Evolutionary conservation across 2,888 invertebrate genomes (phyloP), one percentile per base, ranked within the genome.

Genomic region (Drosophila gaucha): DNA sequence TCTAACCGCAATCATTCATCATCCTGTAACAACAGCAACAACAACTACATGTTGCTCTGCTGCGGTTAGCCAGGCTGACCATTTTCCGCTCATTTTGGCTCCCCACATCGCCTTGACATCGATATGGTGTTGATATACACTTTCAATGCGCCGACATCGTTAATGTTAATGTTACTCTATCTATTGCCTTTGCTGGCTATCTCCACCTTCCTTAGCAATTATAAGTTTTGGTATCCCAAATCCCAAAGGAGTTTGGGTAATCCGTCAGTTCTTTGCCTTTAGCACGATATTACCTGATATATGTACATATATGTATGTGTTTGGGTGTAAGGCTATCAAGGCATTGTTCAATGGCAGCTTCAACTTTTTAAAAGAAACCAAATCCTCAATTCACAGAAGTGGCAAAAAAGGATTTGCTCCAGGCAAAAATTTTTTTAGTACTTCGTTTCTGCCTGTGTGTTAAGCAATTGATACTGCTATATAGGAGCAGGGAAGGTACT

Each of bases 1-100:
- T 63, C 70, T 52, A 74, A 77, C 83, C 85, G 55, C 86, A 82
- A 77, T 75, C 86, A 85, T 85, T 82, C 84, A 85, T 85, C 84
- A 87, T 79, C 82, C 59, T 58, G 67, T 31, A 46, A 9, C n/a
- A 46, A n/a, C 59, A 44, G 2, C 58, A 65, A 44, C 69, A 69
- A 74, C 54, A 71, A 63, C 46, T 65, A 72, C 69, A 68, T 73
- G 78, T 62, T 62, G 82, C 70, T 54, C 28, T 41, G 35, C 16
- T 55, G 41, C 20, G 70, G 55, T 46, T 55, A 52, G 62, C 41
- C 55, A 16, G 47, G 49, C 49, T 60, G 67, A 71, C 77, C 72
- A 67, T 75, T 78, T 82, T 78, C 64, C 64, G 78, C 75, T 66
- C 68, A 72, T 74, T 80, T 77, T 59, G 31, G 47, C 41, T 51